Conservation (phyloP, 2,113 vertebrate species). For the Seriola aureovittata region DNA sequence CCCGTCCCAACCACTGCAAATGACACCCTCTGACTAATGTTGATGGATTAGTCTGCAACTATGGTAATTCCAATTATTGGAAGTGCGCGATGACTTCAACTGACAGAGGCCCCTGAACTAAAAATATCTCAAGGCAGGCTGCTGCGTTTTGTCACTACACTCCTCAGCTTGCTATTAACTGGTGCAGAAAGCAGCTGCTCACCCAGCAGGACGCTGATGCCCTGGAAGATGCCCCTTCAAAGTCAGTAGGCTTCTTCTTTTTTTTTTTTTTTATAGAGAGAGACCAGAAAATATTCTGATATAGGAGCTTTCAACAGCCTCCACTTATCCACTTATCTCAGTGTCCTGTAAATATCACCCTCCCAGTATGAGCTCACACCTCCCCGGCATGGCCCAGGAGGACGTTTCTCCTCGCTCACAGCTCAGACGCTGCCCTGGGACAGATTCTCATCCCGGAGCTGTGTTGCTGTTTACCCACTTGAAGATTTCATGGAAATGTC, state of each 20-base stretch:
- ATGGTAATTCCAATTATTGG: conserved; percentile 64
- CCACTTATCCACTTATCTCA: conserved; percentile 79
- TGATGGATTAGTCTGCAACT: conserved; percentile 77
- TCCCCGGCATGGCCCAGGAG: conserved; percentile 14
- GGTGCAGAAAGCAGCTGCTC: conserved; percentile 78
- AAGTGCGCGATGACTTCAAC: conserved; percentile 53
- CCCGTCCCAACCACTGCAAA: conserved; percentile 57
- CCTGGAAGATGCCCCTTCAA: conserved; percentile 68
- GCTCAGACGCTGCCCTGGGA: conserved; percentile 24
- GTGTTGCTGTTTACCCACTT: conserved; percentile 65
- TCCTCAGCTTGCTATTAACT: conserved; percentile 68
- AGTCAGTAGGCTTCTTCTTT: conserved; percentile 51
- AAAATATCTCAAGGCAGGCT: conserved; percentile 73
- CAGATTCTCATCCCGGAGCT: conserved; percentile 26
- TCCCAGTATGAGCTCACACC: conserved; percentile 55
- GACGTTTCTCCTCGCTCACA: conserved; percentile 41
- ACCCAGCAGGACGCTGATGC: conserved; percentile 65
- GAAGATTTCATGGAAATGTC: conserved; percentile 79
- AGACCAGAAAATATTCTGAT: conserved; percentile 64
- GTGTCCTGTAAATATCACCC: conserved; percentile 68
- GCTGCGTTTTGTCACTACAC: conserved; percentile 65
- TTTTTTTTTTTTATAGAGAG: conserved; percentile 35
- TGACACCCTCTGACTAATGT: conserved; percentile 74
- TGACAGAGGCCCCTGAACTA: conserved; percentile 65
- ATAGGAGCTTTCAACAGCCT: conserved; percentile 63